phyloP scores from a whole-genome alignment of 2,797 vertebrate species.

The Protonibea diacanthus region DNA sequence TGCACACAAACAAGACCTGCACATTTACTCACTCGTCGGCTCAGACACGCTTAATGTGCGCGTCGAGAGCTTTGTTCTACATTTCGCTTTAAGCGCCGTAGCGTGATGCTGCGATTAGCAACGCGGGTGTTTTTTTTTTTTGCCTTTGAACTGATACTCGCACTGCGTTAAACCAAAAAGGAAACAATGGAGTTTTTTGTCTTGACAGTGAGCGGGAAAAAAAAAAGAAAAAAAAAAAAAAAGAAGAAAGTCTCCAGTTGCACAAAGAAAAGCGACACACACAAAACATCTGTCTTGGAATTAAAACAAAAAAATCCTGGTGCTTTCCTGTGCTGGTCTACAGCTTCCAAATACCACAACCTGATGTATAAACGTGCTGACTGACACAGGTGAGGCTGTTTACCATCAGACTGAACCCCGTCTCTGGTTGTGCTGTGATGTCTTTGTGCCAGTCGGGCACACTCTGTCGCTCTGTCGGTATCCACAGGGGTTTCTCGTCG shows the following conservation, averaged over 20 bases:
- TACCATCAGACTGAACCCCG: background rate
- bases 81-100: conserved; percentile 15
- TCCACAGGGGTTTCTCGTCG: conserved; percentile 39
- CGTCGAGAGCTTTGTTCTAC: conserved; percentile 51
- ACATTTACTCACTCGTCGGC: conserved; percentile 17
- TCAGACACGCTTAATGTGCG: conserved; percentile 26
- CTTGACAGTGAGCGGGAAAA: background rate
- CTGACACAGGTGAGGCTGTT: conserved; percentile 27
- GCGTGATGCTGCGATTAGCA: conserved; percentile 31
- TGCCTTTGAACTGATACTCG: conserved; percentile 33
- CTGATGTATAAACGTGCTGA: background rate
- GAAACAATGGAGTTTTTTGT: conserved; percentile 30
- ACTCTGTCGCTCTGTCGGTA: conserved; percentile 11
- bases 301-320: background rate
- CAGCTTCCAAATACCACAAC: conserved; percentile 55
- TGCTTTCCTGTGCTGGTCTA: conserved; percentile 55
- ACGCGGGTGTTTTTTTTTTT: background rate
- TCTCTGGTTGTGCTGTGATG: conserved; percentile 29
- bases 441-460: conserved; percentile 16
- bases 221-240: background rate
- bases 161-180: background rate
- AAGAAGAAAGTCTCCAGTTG: conserved; percentile 28
- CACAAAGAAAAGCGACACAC: conserved; percentile 17
- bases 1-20: conserved; percentile 45
- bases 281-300: conserved; percentile 12